Conservation (phyloP, 2,888 invertebrate species). For the Steinernema hermaphroditum region DNA sequence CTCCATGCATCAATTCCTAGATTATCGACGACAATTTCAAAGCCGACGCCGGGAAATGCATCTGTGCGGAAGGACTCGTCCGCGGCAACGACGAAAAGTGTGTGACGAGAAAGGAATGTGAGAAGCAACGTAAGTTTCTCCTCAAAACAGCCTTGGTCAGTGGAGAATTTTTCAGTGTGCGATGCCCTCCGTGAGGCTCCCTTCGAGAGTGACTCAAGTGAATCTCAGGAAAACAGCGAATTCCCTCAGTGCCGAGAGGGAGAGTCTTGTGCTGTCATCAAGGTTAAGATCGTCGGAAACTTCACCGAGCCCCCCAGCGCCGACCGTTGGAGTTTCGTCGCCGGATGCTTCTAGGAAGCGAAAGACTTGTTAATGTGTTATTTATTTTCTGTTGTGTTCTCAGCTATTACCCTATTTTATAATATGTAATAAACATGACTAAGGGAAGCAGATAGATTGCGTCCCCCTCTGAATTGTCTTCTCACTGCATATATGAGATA, state of each 20-base stretch:
- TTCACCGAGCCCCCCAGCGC: not conserved
- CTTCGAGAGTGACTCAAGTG: not conserved
- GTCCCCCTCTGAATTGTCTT: no score
- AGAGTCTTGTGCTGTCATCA: constrained; percentile 8
- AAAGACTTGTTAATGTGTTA: not conserved
- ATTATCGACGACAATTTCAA: constrained; percentile 4
- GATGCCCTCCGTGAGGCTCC: constrained; percentile 1
- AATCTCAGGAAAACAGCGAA: not conserved
- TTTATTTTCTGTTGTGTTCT: not conserved
- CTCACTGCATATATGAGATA: no score
- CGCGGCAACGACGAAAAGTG: not conserved
- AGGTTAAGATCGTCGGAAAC: not conserved
- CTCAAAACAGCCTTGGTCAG: not conserved
- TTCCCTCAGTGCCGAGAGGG: constrained; percentile 20
- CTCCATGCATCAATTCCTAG: no score
- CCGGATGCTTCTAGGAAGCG: constrained; percentile 18
- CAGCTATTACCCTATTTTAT: not conserved
- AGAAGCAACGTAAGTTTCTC: constrained; percentile 5
- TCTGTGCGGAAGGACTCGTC: not conserved
- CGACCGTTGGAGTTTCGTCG: constrained; percentile 12
- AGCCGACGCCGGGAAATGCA: not conserved
- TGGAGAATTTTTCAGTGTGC: not conserved
- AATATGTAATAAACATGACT: no score
- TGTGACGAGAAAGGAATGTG: not conserved
- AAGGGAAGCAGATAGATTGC: no score